A percentile compares a stretch with the other conserved stretches of the same genome.
Evolutionary conservation across 2,888 invertebrate species (phyloP).

Genomic region (Thysanoteuthis rhombus): DNA sequence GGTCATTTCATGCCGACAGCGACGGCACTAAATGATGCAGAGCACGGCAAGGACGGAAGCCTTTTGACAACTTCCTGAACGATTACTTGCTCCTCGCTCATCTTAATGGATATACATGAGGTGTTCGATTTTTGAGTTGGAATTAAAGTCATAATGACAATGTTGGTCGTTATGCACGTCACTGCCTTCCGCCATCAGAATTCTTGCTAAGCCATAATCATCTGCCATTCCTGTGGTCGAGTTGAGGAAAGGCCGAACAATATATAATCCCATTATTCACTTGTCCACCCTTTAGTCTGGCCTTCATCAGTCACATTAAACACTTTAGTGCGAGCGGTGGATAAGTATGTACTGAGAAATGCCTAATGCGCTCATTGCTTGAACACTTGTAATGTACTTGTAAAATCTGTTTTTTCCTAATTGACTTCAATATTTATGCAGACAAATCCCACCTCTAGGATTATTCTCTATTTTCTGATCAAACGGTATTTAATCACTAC

Average conservation of each 20-base stretch:
- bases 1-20: neutral
- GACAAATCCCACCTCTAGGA: too few species aligned
- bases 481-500: too few species aligned
- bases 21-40: neutral
- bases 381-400: too few species aligned
- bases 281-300: neutral
- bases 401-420: too few species aligned
- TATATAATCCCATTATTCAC: neutral
- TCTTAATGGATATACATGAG: constrained; percentile 12
- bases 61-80: neutral
- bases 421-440: too few species aligned
- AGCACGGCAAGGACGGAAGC: neutral
- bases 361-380: too few species aligned
- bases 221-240: neutral
- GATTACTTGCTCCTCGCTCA: neutral
- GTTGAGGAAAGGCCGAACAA: neutral
- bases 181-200: neutral
- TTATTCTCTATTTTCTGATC: too few species aligned
- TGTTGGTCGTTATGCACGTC: neutral
- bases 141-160: neutral
- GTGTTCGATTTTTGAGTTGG: neutral
- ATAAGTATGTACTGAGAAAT: too few species aligned
- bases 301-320: neutral
- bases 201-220: neutral
- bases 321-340: neutral